These are phyloP conservation scores for Phyllotreta striolata DNA, from an alignment of 2,888 invertebrate genomes.

Conservation along the genomic window DNA sequence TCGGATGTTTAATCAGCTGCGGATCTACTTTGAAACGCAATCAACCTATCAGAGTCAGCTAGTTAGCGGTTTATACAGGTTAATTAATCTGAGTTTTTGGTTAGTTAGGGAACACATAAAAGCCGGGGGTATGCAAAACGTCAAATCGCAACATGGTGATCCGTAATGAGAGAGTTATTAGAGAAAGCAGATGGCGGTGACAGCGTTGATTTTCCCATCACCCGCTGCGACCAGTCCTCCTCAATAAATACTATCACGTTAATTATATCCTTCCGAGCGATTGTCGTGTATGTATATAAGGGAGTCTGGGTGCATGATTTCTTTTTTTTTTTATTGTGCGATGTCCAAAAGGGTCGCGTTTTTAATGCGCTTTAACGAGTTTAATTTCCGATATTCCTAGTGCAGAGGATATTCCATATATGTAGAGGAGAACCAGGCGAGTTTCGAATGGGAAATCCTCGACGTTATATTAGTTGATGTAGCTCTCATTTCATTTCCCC, in stretches of 20 bases:
- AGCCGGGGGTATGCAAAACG: constrained; percentile 52
- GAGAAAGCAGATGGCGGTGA: constrained; percentile 56
- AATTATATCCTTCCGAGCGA: constrained; percentile 42
- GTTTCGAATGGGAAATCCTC: constrained; percentile 51
- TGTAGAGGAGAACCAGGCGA: no score
- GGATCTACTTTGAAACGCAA: constrained; percentile 37
- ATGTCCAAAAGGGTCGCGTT: no score
- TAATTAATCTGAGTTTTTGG: constrained; percentile 58
- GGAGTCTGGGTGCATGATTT: no score
- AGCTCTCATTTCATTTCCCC: constrained; percentile 51
- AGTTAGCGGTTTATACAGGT: constrained; percentile 56
- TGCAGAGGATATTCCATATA: no score
- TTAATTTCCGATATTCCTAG: no score
- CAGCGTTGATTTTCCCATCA: constrained; percentile 49
- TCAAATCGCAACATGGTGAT: constrained; percentile 55
- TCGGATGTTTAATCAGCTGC: constrained; percentile 34
- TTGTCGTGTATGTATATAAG: neutral
- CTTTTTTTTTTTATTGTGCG: no score
- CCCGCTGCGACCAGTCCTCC: constrained; percentile 49
- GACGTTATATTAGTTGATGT: constrained; percentile 54
- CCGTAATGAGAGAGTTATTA: constrained; percentile 59
- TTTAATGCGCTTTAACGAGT: no score
- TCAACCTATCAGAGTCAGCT: constrained; percentile 55
- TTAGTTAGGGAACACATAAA: constrained; percentile 56
- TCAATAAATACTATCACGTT: constrained; percentile 45